These are phyloP conservation scores for Coregonus sp. DNA, from an alignment of 2,797 vertebrate genomes.

Conservation along the genomic window DNA sequence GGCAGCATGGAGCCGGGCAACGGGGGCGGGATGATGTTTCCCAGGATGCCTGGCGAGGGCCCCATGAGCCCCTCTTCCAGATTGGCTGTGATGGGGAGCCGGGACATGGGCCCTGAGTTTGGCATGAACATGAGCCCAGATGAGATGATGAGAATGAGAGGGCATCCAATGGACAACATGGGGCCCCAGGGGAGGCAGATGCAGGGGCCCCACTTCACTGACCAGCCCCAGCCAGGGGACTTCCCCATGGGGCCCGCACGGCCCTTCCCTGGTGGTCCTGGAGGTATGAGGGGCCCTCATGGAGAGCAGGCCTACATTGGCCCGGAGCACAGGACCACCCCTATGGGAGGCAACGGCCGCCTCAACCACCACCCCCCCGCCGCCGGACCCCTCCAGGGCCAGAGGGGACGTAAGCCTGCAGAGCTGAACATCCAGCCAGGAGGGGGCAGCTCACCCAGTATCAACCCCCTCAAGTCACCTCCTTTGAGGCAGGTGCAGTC, in stretches of 20 bases:
- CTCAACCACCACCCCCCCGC: conserved; percentile 93
- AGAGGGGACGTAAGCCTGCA: conserved; percentile 91
- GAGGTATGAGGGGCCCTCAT: conserved; percentile 83
- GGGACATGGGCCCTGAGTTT: conserved; percentile 89
- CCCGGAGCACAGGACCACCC: conserved; percentile 88
- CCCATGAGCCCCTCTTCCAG: conserved; percentile 95
- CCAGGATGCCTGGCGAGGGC: conserved; percentile 91
- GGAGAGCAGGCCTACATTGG: conserved; percentile 88
- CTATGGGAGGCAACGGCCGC: conserved; percentile 84
- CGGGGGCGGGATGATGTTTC: conserved; percentile 90
- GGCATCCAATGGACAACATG: conserved; percentile 76
- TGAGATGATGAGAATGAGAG: conserved; percentile 82
- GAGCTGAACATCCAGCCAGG: conserved; percentile 90
- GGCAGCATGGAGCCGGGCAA: conserved; percentile 90
- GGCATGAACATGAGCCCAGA: conserved; percentile 88
- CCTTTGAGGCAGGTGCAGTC: conserved; percentile 98
- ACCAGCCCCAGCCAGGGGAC: conserved; percentile 90
- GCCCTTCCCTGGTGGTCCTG: conserved; percentile 85
- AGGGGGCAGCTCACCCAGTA: conserved; percentile 94
- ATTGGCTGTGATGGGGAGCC: conserved; percentile 89
- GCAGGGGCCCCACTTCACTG: conserved; percentile 86
- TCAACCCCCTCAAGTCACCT: conserved; percentile 96
- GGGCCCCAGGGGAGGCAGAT: conserved; percentile 89
- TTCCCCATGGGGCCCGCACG: conserved; percentile 89
- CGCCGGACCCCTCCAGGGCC: conserved; percentile 81